These are phyloP conservation scores for Nilaparvata lugens DNA, from an alignment of 1,140 invertebrate species.

Conservation along the genomic window DNA sequence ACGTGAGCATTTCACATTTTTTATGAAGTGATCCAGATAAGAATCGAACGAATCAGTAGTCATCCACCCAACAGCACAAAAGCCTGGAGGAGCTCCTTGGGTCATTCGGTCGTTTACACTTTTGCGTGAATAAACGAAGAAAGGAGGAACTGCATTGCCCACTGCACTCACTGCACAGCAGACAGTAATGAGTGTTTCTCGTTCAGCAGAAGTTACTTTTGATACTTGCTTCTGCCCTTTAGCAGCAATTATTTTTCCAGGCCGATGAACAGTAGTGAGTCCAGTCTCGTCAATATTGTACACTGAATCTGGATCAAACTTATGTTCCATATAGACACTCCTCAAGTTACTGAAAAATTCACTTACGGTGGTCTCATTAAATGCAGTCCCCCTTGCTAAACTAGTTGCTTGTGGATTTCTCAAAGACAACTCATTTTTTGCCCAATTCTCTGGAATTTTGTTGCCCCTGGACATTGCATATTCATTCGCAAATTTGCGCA, in stretches of 20 bases:
- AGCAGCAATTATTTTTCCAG: conserved; percentile 27
- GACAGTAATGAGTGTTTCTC: conserved; percentile 23
- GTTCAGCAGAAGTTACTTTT: conserved; percentile 25
- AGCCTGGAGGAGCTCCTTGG: conserved; percentile 30
- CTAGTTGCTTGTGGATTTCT: conserved; percentile 36
- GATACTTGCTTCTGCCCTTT: conserved; percentile 29
- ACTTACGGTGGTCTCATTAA: conserved; percentile 34
- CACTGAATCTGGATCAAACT: conserved; percentile 22
- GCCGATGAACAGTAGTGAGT: conserved; percentile 28
- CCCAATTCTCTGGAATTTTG: no score
- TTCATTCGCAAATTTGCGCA: no score
- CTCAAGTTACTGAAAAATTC: conserved; percentile 32
- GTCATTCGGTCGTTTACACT: conserved; percentile 27
- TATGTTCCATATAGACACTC: conserved; percentile 12
- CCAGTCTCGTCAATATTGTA: conserved; percentile 36
- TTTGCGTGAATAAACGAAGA: conserved; percentile 32
- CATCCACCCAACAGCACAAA: conserved; percentile 28
- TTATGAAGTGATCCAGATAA: conserved; percentile 31
- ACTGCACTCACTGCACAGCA: conserved; percentile 30
- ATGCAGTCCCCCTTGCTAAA: conserved; percentile 32
- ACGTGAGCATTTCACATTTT: conserved; percentile 24
- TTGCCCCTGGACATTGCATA: no score
- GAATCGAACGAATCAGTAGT: conserved; percentile 28
- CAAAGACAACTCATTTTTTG: conserved; percentile 25
- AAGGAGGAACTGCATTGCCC: conserved; percentile 31